These are phyloP conservation scores for Cyprinus carpio DNA, from an alignment of 2,113 vertebrate genomes.

Conservation along the genomic window DNA sequence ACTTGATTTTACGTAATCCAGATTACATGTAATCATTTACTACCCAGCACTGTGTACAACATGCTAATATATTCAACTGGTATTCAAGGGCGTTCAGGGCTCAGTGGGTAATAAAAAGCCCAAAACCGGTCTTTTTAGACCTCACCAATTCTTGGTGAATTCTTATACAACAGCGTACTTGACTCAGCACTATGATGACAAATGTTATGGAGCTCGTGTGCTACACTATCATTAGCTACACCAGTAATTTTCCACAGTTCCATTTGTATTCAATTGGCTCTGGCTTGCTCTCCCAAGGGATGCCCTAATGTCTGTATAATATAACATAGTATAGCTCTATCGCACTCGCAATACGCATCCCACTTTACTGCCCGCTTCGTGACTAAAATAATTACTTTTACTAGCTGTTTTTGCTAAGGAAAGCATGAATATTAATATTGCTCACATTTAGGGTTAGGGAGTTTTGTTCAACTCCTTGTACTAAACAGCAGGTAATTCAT, in stretches of 20 bases:
- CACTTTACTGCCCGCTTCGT: neutral
- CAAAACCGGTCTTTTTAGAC: neutral
- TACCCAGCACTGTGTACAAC: too few species aligned
- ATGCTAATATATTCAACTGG: neutral
- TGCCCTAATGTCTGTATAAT: constrained; percentile 17
- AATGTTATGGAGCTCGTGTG: constrained; percentile 31
- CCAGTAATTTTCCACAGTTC: constrained; percentile 28
- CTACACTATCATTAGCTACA: constrained; percentile 39
- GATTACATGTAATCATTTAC: too few species aligned
- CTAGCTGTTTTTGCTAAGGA: neutral
- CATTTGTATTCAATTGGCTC: constrained; percentile 33
- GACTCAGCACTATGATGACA: constrained; percentile 39
- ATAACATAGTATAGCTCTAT: neutral
- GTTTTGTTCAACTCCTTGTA: neutral
- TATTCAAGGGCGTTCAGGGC: neutral
- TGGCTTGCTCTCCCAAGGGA: neutral
- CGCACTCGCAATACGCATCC: neutral
- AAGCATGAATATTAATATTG: neutral
- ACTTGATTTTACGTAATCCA: neutral
- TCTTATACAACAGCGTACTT: constrained; percentile 26
- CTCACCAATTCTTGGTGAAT: neutral
- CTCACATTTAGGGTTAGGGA: neutral
- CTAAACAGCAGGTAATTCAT: neutral
- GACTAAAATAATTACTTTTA: neutral
- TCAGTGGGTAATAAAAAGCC: neutral